phyloP scores from a whole-genome alignment of 2,797 vertebrate species.

The Acridotheres tristis region DNA sequence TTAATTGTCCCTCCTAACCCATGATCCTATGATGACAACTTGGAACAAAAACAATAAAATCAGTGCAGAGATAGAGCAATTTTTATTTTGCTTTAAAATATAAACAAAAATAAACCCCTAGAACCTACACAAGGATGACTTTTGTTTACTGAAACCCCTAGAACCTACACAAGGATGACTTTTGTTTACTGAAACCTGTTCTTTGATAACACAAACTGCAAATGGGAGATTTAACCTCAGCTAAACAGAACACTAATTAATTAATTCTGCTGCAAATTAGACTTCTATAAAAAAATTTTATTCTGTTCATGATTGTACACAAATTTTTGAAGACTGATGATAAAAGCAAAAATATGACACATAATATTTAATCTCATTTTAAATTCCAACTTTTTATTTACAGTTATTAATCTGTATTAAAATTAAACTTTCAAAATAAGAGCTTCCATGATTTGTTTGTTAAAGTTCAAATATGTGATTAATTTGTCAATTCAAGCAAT shows the following conservation, averaged over 20 bases:
- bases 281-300: neutral
- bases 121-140: neutral
- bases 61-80: neutral
- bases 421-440: neutral
- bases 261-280: neutral
- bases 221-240: neutral
- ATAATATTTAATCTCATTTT: neutral
- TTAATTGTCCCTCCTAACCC: neutral
- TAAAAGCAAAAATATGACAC: neutral
- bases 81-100: neutral
- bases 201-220: neutral
- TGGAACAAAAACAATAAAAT: neutral
- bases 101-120: neutral
- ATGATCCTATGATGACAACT: neutral
- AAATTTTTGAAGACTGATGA: neutral
- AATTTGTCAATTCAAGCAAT: neutral
- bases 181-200: neutral
- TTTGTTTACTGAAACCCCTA: neutral
- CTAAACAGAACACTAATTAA: neutral
- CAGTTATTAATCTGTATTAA: neutral
- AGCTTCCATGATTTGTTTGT: neutral
- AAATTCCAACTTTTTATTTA: neutral
- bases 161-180: neutral
- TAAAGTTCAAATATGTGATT: neutral
- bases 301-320: neutral